Percentiles rank a stretch among this genome's conserved stretches.
Evolutionary conservation across 2,888 invertebrate species (phyloP).

Genomic region (Melikaiella ostensackeni): DNA sequence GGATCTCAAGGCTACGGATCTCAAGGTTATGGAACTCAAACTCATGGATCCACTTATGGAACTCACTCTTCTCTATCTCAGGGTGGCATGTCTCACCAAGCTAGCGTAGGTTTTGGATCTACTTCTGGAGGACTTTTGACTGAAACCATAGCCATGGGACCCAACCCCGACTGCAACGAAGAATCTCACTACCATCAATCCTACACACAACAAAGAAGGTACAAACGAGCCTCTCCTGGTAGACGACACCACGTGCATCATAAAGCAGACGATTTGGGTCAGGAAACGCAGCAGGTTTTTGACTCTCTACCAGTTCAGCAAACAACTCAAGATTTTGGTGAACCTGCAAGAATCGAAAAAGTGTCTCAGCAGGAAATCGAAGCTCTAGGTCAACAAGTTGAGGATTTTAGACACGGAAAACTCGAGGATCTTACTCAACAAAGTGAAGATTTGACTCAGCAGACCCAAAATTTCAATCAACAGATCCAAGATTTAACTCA

Average conservation of each 20-base stretch:
- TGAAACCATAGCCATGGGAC: background rate
- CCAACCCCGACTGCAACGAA: background rate
- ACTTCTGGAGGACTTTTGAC: slow-evolving; percentile 2
- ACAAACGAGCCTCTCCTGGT: background rate
- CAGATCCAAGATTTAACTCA: background rate
- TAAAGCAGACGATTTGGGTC: background rate
- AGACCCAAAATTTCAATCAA: background rate
- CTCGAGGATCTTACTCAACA: slow-evolving; percentile 1
- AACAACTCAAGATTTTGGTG: background rate
- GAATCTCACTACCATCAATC: background rate
- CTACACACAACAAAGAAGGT: background rate
- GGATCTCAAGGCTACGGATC: background rate
- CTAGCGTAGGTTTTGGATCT: slow-evolving; percentile 7
- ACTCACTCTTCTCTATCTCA: background rate
- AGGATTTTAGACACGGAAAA: slow-evolving; percentile 6
- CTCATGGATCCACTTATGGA: background rate
- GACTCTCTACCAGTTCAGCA: background rate
- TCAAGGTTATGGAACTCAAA: background rate
- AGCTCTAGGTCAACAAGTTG: slow-evolving; percentile 22
- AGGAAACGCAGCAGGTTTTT: background rate
- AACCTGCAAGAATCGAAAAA: slow-evolving; percentile 23
- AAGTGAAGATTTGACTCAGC: background rate
- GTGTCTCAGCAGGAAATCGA: slow-evolving; percentile 4
- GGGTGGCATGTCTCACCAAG: background rate
- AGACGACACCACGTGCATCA: background rate